Percentiles rank a stretch among this genome's conserved stretches.
Evolutionary conservation across 2,797 vertebrate species (phyloP).

Genomic region (Muscicapa comitata): DNA sequence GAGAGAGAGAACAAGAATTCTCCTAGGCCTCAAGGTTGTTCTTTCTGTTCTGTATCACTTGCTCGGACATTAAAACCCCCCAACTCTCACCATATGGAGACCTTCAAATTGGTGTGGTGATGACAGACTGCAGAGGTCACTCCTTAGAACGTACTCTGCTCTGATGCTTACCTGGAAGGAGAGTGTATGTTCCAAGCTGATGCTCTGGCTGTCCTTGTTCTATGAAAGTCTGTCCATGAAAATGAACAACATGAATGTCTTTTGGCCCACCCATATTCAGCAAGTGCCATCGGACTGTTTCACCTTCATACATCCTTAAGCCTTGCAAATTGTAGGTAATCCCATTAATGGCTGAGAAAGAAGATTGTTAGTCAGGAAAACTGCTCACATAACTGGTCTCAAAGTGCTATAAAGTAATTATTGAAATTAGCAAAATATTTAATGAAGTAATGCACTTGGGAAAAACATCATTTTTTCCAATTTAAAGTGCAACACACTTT

Average conservation of each 20-base stretch:
- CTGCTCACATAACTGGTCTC: not conserved
- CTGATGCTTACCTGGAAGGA: conserved; percentile 84
- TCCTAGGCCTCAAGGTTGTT: not conserved
- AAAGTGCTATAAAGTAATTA: not conserved
- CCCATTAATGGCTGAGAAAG: conserved; percentile 90
- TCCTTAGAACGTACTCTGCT: not conserved
- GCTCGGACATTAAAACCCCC: not conserved
- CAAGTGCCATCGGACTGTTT: conserved; percentile 86
- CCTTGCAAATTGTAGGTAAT: conserved; percentile 87
- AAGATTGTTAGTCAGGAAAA: not conserved
- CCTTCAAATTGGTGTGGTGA: not conserved
- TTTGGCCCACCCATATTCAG: conserved; percentile 89
- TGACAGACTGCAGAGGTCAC: not conserved
- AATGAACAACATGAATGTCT: conserved; percentile 89
- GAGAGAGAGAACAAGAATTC: not conserved
- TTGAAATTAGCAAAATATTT: not conserved
- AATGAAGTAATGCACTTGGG: not conserved
- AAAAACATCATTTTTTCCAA: not conserved
- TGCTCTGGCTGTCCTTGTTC: conserved; percentile 79
- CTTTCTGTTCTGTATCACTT: not conserved
- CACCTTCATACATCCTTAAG: conserved; percentile 88
- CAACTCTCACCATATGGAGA: not conserved
- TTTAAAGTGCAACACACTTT: not conserved
- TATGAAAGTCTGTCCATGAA: conserved; percentile 92
- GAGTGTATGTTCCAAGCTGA: conserved; percentile 84